These are phyloP conservation scores for Limulus polyphemus DNA, from an alignment of 2,888 invertebrate genomes.

Conservation along the genomic window DNA sequence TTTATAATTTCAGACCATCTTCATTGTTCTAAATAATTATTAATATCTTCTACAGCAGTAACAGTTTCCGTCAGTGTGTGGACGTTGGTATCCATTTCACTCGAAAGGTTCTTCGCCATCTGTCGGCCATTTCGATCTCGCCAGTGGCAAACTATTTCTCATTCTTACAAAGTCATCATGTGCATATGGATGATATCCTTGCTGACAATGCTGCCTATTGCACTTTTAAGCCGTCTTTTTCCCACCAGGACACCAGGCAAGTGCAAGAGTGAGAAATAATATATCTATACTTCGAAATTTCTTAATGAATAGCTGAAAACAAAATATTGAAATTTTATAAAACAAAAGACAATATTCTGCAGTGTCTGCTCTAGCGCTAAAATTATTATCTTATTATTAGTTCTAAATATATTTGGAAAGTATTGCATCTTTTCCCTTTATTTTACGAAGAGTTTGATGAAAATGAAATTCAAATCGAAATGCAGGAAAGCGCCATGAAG, in stretches of 20 bases:
- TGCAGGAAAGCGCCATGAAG: no score
- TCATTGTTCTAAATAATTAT: neutral
- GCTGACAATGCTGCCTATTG: slow-evolving; percentile 52
- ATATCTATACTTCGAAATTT: no score
- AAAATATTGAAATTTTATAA: no score
- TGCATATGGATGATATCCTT: slow-evolving; percentile 53
- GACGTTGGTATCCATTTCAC: slow-evolving; percentile 62
- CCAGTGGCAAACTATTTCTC: slow-evolving; percentile 60
- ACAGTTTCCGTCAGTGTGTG: slow-evolving; percentile 62
- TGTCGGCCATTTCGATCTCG: slow-evolving; percentile 60
- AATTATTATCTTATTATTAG: no score
- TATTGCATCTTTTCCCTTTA: no score
- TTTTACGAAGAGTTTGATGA: no score
- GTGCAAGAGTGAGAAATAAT: neutral
- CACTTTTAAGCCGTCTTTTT: slow-evolving; percentile 46
- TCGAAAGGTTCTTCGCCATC: slow-evolving; percentile 65
- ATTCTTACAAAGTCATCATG: slow-evolving; percentile 56
- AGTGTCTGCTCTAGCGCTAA: no score
- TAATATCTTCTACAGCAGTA: slow-evolving; percentile 46
- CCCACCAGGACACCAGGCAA: slow-evolving; percentile 38
- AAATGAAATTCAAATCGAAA: no score
- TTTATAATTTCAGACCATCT: neutral
- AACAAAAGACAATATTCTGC: no score
- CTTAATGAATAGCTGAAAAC: no score
- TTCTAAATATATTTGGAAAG: neutral